Evolutionary conservation across 2,113 vertebrate genomes (phyloP).

Genomic region (Cyanocitta stelleri): DNA sequence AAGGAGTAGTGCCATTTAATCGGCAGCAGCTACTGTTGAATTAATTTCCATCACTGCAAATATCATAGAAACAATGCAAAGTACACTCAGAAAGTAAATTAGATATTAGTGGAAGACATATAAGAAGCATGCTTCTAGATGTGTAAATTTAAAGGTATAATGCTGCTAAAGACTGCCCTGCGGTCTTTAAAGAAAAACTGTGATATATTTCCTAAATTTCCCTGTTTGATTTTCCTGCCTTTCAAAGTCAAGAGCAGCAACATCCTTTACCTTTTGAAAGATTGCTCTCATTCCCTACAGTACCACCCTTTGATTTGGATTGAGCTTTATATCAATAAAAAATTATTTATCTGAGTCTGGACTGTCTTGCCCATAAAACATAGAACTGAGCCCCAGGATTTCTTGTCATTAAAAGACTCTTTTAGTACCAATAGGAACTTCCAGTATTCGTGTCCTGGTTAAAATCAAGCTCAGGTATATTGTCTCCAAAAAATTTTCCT

Average conservation of each 20-base stretch:
- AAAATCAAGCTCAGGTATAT: not conserved
- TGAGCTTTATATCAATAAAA: not conserved
- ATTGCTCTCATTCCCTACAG: not conserved
- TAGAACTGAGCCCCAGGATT: not conserved
- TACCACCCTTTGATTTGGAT: not conserved
- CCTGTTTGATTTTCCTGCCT: not conserved
- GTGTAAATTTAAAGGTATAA: not conserved
- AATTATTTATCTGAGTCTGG: not conserved
- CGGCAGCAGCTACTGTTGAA: not conserved
- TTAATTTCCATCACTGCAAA: not conserved
- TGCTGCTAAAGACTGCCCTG: not conserved
- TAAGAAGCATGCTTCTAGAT: not conserved
- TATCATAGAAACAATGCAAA: not conserved
- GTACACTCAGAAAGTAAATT: not conserved
- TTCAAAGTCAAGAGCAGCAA: not conserved
- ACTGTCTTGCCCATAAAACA: not conserved
- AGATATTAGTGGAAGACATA: not conserved
- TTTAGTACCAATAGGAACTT: not conserved
- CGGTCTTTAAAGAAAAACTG: not conserved
- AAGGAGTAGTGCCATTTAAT: not conserved
- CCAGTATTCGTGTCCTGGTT: not conserved
- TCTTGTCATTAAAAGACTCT: not conserved
- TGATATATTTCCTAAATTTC: not conserved
- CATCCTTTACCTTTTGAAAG: not conserved
- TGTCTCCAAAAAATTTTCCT: not conserved